Evolutionary conservation across 2,113 vertebrate genomes (phyloP).

Genomic region (Nothobranchius furzeri): DNA sequence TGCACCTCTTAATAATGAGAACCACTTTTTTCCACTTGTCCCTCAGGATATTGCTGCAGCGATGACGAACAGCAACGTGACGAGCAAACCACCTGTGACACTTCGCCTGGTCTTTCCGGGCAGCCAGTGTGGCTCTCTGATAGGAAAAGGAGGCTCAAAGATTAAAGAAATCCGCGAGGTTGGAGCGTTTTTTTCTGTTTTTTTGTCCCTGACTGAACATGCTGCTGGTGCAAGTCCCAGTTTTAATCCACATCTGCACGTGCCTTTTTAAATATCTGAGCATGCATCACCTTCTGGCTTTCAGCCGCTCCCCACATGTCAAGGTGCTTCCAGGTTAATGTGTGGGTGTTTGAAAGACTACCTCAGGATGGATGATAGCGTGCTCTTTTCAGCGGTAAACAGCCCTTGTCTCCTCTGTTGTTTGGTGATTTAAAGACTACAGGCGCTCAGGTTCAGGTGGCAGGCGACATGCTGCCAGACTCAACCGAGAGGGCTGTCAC

Average conservation of each 20-base stretch:
- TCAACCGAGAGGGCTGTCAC: conserved; percentile 93
- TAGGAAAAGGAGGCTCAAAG: conserved; percentile 95
- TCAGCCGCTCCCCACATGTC: conserved; percentile 70
- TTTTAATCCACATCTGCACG: conserved; percentile 47
- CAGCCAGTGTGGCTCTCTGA: conserved; percentile 92
- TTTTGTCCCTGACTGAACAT: conserved; percentile 8
- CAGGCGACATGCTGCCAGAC: conserved; percentile 93
- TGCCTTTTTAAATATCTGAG: conserved; percentile 61
- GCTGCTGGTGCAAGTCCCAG: conserved; percentile 38
- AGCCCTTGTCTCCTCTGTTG: conserved; percentile 42
- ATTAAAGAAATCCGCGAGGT: conserved; percentile 97
- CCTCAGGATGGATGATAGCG: conserved; percentile 48
- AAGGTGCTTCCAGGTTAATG: conserved; percentile 52
- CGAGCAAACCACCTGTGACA: conserved; percentile 91
- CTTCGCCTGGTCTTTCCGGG: conserved; percentile 90
- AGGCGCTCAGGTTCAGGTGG: conserved; percentile 94
- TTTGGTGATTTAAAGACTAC: conserved; percentile 82
- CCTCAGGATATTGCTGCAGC: conserved; percentile 88
- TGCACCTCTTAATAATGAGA: no score
- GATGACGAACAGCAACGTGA: conserved; percentile 91
- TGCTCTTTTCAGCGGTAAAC: conserved; percentile 50
- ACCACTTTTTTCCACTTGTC: conserved; percentile 33
- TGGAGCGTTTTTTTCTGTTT: conserved; percentile 42
- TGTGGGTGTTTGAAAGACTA: conserved; percentile 46
- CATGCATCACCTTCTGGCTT: conserved; percentile 40